Base-by-base conservation (phyloP, 2,888 invertebrate species). In the Cryptocephalus primarius region DNA sequence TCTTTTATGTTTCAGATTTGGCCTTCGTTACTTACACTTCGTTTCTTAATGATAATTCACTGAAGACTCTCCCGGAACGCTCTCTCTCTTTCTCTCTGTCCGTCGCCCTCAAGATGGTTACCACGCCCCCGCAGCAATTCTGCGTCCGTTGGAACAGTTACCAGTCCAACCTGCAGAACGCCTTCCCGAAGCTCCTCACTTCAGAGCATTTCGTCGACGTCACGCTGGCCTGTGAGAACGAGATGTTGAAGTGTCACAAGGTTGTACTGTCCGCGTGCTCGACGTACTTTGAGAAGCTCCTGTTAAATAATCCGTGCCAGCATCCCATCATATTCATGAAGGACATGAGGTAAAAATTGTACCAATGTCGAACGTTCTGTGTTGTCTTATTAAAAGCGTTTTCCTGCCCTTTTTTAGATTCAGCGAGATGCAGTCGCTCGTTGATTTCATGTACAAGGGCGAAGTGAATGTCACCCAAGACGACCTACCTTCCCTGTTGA, bases 381-480 rank as follows among this genome's bases (percentile, higher is more conserved):
- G 22, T 22, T 22, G 22, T 6, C 3, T 22, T 4, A 22, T 22
- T 22, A 22, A 6, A 22, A 22, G 22, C 2, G 2, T 22, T 22
- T 22, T 2, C 22, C 22, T 6, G 22, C 6, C 6, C 6, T n/a
- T 32, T 51, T 53, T 0, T 63, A 79, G 79, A 63, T 82, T 88
- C 64, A 85, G 85, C 72, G 88, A 89, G 61, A 84, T 90, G 70
- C 87, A 89, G 61, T 88, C 88, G 0, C 71, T 90, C 40, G 88
- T 90, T 33, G 88, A 88, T 69, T 90, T 89, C 64, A 90, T 90
- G 89, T 90, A 90, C 68, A 87, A 87, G 63, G 90, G 89, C 0
- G 89, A 90, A 66, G 89, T 89, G 33, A 88, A 88, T 63, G 88
- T 89, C 0, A 85, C 87, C 3, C 88, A 89, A 60, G 87, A 88